Evolutionary conservation across 2,888 invertebrate species (phyloP).

Genomic region (Meliscaeva auricollis): DNA sequence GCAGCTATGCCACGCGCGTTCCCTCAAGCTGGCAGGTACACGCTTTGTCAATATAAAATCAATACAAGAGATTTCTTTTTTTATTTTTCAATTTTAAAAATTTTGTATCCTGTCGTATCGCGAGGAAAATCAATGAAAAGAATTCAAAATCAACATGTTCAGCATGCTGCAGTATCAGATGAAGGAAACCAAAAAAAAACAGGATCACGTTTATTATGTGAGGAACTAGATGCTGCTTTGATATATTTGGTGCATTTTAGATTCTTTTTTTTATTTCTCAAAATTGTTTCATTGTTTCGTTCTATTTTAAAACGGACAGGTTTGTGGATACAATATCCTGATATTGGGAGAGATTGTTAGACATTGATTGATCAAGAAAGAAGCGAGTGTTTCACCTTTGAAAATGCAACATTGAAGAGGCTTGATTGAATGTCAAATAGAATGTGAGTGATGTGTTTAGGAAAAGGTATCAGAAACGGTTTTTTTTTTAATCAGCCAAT

Average conservation of each 20-base stretch:
- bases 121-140: constrained; percentile 44
- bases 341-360: constrained; percentile 48
- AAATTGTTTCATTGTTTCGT: constrained; percentile 63
- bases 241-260: constrained; percentile 15
- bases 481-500: no score
- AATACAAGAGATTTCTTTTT: constrained; percentile 38
- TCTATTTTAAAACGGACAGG: constrained; percentile 58
- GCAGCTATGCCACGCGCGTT: constrained; percentile 43
- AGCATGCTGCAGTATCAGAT: constrained; percentile 28
- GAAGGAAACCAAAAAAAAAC: not conserved
- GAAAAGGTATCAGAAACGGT: no score
- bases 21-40: constrained; percentile 16
- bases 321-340: constrained; percentile 56
- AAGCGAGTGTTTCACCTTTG: not conserved
- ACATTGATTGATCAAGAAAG: constrained; percentile 57
- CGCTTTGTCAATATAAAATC: constrained; percentile 55
- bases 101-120: constrained; percentile 36
- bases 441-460: not conserved
- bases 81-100: constrained; percentile 29
- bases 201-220: constrained; percentile 15
- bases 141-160: constrained; percentile 39
- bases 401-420: not conserved
- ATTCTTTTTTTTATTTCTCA: constrained; percentile 2
- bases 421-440: not conserved
- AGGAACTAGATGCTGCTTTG: not conserved